phyloP scores from a whole-genome alignment of 2,888 invertebrate genomes.

The Hermaeophaga mercurialis region DNA sequence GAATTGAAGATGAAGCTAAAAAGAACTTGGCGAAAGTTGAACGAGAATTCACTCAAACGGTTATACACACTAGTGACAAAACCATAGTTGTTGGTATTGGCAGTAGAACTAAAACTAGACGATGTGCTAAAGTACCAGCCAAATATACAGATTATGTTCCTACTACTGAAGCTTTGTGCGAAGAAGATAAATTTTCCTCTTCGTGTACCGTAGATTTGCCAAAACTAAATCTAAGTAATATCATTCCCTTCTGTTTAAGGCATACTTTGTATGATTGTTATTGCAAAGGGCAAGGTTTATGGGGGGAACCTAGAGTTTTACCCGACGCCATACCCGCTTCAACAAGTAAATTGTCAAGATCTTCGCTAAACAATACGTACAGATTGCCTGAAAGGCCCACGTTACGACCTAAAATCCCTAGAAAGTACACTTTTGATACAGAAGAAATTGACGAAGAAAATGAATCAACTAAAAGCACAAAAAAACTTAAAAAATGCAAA shows the following conservation, averaged over 20 bases:
- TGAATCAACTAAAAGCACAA: neutral
- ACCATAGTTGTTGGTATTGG: conserved; percentile 67
- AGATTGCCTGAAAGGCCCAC: neutral
- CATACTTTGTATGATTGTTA: conserved; percentile 71
- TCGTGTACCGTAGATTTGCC: conserved; percentile 35
- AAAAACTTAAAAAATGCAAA: neutral
- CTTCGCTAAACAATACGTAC: too few relatives aligned
- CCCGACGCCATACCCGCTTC: neutral
- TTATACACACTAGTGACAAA: conserved; percentile 68
- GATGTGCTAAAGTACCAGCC: conserved; percentile 66
- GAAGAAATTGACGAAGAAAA: neutral
- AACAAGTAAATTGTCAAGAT: neutral
- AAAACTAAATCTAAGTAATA: conserved; percentile 45
- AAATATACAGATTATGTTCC: conserved; percentile 65
- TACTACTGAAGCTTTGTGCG: conserved; percentile 33
- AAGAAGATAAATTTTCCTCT: conserved; percentile 15
- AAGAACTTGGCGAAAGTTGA: conserved; percentile 68
- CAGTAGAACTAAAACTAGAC: conserved; percentile 59
- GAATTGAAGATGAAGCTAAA: conserved; percentile 61
- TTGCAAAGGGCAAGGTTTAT: conserved; percentile 59
- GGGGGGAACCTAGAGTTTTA: neutral
- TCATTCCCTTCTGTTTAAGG: conserved; percentile 70
- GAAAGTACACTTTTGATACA: neutral
- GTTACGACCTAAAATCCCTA: neutral
- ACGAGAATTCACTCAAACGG: conserved; percentile 74